These are phyloP conservation scores for Drosophila triauraria DNA, from an alignment of 1,140 invertebrate genomes.

Conservation along the genomic window DNA sequence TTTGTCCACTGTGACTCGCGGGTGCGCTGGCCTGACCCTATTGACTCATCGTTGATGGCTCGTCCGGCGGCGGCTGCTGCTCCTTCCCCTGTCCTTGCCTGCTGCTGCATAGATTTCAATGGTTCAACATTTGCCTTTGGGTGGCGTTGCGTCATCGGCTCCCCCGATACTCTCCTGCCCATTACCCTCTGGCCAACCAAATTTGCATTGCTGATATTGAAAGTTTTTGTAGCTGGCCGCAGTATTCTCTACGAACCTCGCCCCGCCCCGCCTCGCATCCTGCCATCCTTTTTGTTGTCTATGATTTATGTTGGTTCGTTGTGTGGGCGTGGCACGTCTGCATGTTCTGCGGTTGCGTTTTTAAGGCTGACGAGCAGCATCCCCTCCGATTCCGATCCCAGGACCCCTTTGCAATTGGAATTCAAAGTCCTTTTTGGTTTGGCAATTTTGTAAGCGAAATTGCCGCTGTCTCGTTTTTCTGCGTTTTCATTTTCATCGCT, in stretches of 20 bases:
- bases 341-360: constrained; percentile 80
- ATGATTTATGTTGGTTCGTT: constrained; percentile 80
- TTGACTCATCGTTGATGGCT: constrained; percentile 80
- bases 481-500: constrained; percentile 57
- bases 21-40: constrained; percentile 55
- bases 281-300: constrained; percentile 62
- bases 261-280: neutral
- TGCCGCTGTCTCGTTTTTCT: constrained; percentile 79
- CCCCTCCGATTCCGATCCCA: constrained; percentile 12
- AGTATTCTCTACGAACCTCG: constrained; percentile 36
- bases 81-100: constrained; percentile 2
- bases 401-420: constrained; percentile 71
- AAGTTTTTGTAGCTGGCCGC: constrained; percentile 64
- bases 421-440: constrained; percentile 83
- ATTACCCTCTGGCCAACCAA: constrained; percentile 39
- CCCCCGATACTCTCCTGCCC: neutral
- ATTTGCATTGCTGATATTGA: constrained; percentile 83
- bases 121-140: constrained; percentile 64
- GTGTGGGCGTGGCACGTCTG: constrained; percentile 76
- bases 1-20: constrained; percentile 68
- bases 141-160: constrained; percentile 73
- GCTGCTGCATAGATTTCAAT: constrained; percentile 76
- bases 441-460: constrained; percentile 82
- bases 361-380: constrained; percentile 57
- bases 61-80: constrained; percentile 38